Conservation (phyloP, 2,113 vertebrate species). For the Boulengeromyrus knoepffleri region DNA sequence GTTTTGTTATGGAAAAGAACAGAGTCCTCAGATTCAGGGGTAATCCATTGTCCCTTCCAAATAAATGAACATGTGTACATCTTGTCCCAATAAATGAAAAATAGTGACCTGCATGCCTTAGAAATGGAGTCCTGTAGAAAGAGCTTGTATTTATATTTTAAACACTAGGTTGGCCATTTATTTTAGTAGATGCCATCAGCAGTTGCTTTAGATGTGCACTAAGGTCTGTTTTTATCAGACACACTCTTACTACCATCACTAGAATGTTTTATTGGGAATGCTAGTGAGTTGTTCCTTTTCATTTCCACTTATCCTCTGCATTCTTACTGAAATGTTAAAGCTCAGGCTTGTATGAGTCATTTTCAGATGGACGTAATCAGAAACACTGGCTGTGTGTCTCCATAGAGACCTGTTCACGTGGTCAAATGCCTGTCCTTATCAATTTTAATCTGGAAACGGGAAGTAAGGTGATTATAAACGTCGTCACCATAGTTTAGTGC, state of each 20-base stretch:
- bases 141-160: not conserved
- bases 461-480: not conserved
- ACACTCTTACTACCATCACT: not conserved
- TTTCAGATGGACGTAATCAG: not conserved
- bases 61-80: not conserved
- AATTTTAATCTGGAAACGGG: not conserved
- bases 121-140: not conserved
- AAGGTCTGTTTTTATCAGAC: not conserved
- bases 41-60: not conserved
- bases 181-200: not conserved
- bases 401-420: not conserved
- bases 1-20: not conserved
- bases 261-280: not conserved
- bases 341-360: not conserved
- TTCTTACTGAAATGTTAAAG: not conserved
- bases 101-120: not conserved
- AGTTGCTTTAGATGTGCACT: not conserved
- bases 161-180: not conserved
- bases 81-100: not conserved
- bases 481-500: not conserved
- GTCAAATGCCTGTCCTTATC: not conserved
- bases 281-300: not conserved
- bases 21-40: not conserved
- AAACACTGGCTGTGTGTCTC: constrained; percentile 5
- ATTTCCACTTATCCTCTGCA: not conserved